A percentile compares a stretch with the other conserved stretches of the same genome.
phyloP scores from a whole-genome alignment of 1,140 invertebrate genomes.

The Anthonomus grandis region DNA sequence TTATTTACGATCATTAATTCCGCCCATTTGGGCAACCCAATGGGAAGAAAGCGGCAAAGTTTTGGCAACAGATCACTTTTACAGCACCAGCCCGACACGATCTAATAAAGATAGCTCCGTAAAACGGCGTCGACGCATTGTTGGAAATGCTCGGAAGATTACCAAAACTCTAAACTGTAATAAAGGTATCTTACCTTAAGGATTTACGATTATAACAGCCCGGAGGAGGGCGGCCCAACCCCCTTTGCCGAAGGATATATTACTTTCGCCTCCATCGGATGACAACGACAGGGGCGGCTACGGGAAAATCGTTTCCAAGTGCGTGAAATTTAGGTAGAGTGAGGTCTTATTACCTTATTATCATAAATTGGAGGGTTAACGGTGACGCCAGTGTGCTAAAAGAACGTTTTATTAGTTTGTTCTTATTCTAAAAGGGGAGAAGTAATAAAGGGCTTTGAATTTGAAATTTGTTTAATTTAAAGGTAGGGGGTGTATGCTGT shows the following conservation, averaged over 20 bases:
- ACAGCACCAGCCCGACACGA: constrained; percentile 6
- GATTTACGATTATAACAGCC: constrained; percentile 27
- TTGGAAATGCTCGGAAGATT: constrained; percentile 21
- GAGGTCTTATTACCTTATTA: no score
- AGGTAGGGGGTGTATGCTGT: no score
- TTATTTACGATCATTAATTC: no score
- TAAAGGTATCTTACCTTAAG: constrained; percentile 30
- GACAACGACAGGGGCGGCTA: constrained; percentile 16
- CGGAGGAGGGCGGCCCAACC: neutral
- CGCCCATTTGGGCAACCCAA: no score
- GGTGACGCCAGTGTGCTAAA: no score
- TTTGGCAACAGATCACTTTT: constrained; percentile 18
- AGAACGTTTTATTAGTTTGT: no score
- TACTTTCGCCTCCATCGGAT: constrained; percentile 8
- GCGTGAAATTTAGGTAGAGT: no score
- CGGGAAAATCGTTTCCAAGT: no score
- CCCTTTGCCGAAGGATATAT: constrained; percentile 10
- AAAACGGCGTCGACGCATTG: constrained; percentile 20
- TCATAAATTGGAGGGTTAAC: no score
- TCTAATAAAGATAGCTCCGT: constrained; percentile 22
- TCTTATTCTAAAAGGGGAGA: no score
- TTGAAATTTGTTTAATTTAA: no score
- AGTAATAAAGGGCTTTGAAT: no score
- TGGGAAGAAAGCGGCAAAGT: neutral
- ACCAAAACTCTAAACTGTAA: constrained; percentile 30